phyloP scores from a whole-genome alignment of 2,888 invertebrate genomes.

The Volucella inflata region DNA sequence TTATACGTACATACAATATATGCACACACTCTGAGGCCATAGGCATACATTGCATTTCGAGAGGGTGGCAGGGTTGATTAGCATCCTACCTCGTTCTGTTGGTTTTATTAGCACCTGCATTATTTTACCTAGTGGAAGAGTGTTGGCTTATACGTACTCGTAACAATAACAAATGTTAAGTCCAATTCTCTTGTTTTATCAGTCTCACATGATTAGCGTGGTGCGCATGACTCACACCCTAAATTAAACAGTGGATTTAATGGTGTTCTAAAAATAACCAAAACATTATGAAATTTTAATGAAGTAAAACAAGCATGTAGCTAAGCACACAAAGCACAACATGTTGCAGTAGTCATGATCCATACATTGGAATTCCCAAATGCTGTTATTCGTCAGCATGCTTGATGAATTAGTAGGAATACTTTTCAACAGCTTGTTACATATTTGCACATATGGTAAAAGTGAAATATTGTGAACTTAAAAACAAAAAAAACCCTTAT shows the following conservation, averaged over 20 bases:
- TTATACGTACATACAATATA: too few species aligned
- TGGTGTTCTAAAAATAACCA: slow-evolving; percentile 62
- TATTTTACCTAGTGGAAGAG: neutral
- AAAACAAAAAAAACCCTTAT: too few species aligned
- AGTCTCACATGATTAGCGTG: slow-evolving; percentile 17
- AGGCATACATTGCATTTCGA: slow-evolving; percentile 12
- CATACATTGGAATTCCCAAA: slow-evolving; percentile 33
- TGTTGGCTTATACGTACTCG: slow-evolving; percentile 14
- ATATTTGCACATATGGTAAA: slow-evolving; percentile 20
- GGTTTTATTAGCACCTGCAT: slow-evolving; percentile 38
- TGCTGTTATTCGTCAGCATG: neutral
- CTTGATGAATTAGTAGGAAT: slow-evolving; percentile 7
- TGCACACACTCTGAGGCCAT: neutral
- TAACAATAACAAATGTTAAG: slow-evolving; percentile 21
- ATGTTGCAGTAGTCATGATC: slow-evolving; percentile 21
- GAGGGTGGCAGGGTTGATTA: neutral
- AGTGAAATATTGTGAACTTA: neutral
- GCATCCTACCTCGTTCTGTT: neutral
- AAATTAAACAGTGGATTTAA: slow-evolving; percentile 38
- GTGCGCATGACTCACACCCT: slow-evolving; percentile 39
- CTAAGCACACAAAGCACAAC: slow-evolving; percentile 17
- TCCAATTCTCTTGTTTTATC: slow-evolving; percentile 49
- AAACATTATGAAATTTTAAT: slow-evolving; percentile 45
- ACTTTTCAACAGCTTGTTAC: neutral
- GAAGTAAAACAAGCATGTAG: slow-evolving; percentile 33